phyloP scores from a whole-genome alignment of 2,888 invertebrate species.

The Mimas tiliae region DNA sequence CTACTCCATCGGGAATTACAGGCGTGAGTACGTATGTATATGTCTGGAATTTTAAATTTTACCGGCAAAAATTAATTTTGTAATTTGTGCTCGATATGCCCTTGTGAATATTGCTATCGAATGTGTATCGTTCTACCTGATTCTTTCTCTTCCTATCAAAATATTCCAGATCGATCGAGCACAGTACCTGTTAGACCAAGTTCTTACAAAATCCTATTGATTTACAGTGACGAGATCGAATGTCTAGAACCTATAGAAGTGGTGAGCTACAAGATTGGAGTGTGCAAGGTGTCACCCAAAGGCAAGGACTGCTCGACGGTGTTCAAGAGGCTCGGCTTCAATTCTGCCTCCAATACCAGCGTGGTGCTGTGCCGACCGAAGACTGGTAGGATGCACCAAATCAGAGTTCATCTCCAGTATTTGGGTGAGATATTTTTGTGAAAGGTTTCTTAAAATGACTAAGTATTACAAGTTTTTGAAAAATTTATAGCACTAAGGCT shows the following conservation, averaged over 20 bases:
- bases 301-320: conserved; percentile 97
- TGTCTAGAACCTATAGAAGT: conserved; percentile 96
- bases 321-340: conserved; percentile 95
- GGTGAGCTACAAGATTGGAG: conserved; percentile 97
- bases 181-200: not conserved
- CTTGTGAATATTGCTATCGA: too few species aligned
- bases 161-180: too few species aligned
- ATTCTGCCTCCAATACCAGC: conserved; percentile 95
- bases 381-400: conserved; percentile 99
- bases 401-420: conserved; percentile 98
- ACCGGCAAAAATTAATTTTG: too few species aligned
- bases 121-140: too few species aligned
- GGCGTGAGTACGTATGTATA: too few species aligned
- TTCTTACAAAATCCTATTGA: not conserved
- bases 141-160: too few species aligned
- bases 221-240: conserved; percentile 89
- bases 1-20: too few species aligned
- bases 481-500: not conserved
- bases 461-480: too few species aligned
- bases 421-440: conserved; percentile 86
- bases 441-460: not conserved
- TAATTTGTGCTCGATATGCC: too few species aligned
- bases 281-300: conserved; percentile 96
- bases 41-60: too few species aligned
- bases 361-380: conserved; percentile 97